phyloP scores from a whole-genome alignment of 2,797 vertebrate genomes.

The Luscinia megarhynchos region DNA sequence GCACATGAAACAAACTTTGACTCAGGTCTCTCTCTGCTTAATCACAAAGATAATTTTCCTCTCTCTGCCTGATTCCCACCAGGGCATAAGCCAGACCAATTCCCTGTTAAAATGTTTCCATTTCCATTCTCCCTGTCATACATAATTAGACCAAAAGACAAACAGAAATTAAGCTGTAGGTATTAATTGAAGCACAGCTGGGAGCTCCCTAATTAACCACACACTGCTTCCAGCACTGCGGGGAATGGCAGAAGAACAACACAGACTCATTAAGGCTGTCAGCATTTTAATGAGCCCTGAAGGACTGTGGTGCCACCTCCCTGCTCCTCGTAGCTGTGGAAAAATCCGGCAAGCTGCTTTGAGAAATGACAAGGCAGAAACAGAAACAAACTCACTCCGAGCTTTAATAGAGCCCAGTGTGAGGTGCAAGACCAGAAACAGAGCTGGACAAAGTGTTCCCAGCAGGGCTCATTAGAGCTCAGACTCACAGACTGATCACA shows the following conservation, averaged over 20 bases:
- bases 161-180: not conserved
- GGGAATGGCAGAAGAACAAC: not conserved
- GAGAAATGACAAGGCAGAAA: not conserved
- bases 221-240: not conserved
- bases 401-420: not conserved
- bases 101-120: not conserved
- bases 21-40: not conserved
- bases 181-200: not conserved
- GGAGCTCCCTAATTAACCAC: not conserved
- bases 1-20: not conserved
- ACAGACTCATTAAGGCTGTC: not conserved
- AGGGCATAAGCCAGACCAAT: not conserved
- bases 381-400: not conserved
- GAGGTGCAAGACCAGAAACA: rapidly evolving
- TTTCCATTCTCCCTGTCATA: not conserved
- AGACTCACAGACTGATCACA: not conserved
- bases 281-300: not conserved
- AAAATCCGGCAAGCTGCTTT: not conserved
- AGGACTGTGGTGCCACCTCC: not conserved
- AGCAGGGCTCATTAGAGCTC: not conserved
- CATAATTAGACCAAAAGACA: not conserved
- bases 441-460: not conserved
- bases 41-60: not conserved
- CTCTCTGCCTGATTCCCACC: not conserved
- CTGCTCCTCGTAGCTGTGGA: not conserved